Percentiles rank a stretch among this genome's conserved stretches.
These are phyloP conservation scores for Laspeyria flexula DNA, from an alignment of 2,888 invertebrate species.

Conservation along the genomic window DNA sequence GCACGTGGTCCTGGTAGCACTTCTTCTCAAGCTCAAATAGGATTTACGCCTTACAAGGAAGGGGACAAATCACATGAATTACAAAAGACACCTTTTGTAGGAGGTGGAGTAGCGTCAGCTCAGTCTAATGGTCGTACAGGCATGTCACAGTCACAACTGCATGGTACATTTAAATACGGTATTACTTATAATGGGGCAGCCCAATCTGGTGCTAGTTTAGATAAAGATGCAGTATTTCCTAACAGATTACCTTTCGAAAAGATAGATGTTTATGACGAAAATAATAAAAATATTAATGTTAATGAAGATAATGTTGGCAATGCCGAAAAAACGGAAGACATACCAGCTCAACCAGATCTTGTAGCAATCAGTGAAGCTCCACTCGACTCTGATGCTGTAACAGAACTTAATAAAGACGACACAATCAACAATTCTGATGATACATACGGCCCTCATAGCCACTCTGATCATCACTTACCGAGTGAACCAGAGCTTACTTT, in stretches of 20 bases:
- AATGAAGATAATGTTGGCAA: constrained; percentile 46
- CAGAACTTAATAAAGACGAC: constrained; percentile 44
- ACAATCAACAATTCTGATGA: constrained; percentile 49
- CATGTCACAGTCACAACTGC: constrained; percentile 93
- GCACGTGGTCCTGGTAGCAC: constrained; percentile 94
- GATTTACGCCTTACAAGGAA: constrained; percentile 91
- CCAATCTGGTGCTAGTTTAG: constrained; percentile 92
- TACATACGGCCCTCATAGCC: constrained; percentile 59
- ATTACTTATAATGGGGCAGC: constrained; percentile 93
- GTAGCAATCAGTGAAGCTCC: constrained; percentile 39
- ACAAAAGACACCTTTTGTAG: constrained; percentile 87
- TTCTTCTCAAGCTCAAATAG: constrained; percentile 95
- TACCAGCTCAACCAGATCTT: constrained; percentile 24
- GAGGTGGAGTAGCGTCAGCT: constrained; percentile 92
- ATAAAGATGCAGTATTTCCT: constrained; percentile 82
- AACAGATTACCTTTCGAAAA: constrained; percentile 74
- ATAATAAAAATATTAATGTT: constrained; percentile 72
- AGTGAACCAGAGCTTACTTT: constrained; percentile 34
- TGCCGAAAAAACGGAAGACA: constrained; percentile 44
- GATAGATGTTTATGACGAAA: constrained; percentile 76
- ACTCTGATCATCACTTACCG: constrained; percentile 72
- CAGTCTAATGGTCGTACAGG: constrained; percentile 91
- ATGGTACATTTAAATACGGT: constrained; percentile 92
- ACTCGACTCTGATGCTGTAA: constrained; percentile 35
- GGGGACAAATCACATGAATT: constrained; percentile 81